phyloP scores from a whole-genome alignment of 1,140 invertebrate genomes.

The Drosophila micromelanica region DNA sequence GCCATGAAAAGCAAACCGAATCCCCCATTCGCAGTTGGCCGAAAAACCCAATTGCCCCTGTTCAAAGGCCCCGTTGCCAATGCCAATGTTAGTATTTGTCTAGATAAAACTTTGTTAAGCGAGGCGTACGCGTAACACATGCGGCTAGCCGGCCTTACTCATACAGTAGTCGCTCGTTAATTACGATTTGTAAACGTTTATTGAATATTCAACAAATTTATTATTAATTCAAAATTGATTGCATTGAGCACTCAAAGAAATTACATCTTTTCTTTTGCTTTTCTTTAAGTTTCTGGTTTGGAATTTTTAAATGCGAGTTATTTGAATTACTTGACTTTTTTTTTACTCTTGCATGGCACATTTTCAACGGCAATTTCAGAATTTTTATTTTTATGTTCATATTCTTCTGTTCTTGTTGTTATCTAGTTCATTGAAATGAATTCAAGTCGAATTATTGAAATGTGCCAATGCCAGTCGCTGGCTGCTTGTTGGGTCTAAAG shows the following conservation, averaged over 20 bases:
- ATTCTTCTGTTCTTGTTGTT: slow-evolving; percentile 18
- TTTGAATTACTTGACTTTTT: slow-evolving; percentile 26
- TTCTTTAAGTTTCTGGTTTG: slow-evolving; percentile 3
- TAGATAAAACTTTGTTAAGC: slow-evolving; percentile 41
- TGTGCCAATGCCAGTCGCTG: slow-evolving; percentile 50
- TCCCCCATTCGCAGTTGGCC: slow-evolving; percentile 6
- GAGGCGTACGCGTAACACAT: slow-evolving; percentile 55
- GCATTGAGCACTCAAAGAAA: too few species aligned
- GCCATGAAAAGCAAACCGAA: not conserved
- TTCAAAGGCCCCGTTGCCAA: slow-evolving; percentile 12
- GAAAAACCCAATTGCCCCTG: too few species aligned
- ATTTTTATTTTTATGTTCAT: slow-evolving; percentile 11
- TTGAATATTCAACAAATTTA: not conserved
- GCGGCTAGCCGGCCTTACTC: slow-evolving; percentile 37
- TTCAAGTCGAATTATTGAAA: slow-evolving; percentile 73
- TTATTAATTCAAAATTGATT: not conserved
- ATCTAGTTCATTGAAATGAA: slow-evolving; percentile 59
- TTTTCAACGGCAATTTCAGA: slow-evolving; percentile 23
- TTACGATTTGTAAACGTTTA: not conserved
- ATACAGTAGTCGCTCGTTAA: not conserved
- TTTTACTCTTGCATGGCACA: slow-evolving; percentile 1
- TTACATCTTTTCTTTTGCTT: not conserved
- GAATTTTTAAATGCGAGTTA: slow-evolving; percentile 12
- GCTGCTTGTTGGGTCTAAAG: slow-evolving; percentile 44
- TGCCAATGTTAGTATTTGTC: slow-evolving; percentile 28